These are phyloP conservation scores for Xestoiulus laeticollis DNA, from an alignment of 2,888 invertebrate genomes.

Conservation along the genomic window DNA sequence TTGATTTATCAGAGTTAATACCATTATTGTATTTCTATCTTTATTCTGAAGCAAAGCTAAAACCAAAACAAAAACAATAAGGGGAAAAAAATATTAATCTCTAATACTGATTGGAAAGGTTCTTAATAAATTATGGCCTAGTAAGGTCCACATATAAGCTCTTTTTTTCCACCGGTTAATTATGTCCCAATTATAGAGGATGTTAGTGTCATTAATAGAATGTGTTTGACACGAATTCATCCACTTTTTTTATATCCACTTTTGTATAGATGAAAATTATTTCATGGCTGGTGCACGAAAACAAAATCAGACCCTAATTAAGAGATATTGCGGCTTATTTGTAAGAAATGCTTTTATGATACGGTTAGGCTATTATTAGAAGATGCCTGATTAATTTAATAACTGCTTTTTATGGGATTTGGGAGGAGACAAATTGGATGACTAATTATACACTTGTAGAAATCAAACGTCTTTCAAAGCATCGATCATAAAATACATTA, in stretches of 20 bases:
- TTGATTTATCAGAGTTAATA: conserved; percentile 15
- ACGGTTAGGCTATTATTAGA: background rate
- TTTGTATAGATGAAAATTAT: conserved; percentile 24
- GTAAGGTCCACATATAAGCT: background rate
- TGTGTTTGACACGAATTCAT: background rate
- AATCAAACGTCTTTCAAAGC: conserved; percentile 6
- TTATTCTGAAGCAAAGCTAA: background rate
- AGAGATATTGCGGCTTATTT: conserved; percentile 14
- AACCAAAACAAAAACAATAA: background rate
- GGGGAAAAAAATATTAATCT: background rate
- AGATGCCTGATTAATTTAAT: background rate
- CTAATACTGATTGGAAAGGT: background rate
- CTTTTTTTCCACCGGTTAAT: conserved; percentile 12
- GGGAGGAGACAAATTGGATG: background rate
- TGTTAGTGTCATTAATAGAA: background rate
- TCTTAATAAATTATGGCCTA: background rate
- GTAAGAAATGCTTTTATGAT: conserved; percentile 4
- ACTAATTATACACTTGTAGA: background rate
- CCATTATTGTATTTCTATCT: background rate
- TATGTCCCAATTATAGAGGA: background rate
- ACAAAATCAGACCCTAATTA: conserved; percentile 26
- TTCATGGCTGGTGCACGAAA: background rate
- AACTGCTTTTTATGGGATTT: background rate
- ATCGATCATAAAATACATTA: background rate
- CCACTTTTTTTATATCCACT: no score